phyloP scores from a whole-genome alignment of 2,113 vertebrate species.

The Cyphomyrus discorhynchus region DNA sequence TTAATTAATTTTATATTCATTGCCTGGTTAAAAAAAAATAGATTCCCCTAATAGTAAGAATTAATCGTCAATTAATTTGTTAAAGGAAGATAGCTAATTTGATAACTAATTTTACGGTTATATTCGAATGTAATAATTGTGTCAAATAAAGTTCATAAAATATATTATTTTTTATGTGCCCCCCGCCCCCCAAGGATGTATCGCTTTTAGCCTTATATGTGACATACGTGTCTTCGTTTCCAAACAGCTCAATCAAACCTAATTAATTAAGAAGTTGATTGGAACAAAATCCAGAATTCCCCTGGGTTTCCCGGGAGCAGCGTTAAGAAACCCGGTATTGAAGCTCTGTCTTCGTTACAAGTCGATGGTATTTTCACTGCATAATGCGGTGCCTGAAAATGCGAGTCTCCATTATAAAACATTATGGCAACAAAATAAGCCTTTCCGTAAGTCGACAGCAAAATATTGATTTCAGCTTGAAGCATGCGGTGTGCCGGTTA shows the following conservation, averaged over 20 bases:
- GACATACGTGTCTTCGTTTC: not conserved
- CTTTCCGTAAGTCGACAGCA: not conserved
- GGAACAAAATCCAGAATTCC: conserved; percentile 1
- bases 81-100: not conserved
- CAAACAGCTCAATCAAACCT: conserved; percentile 1
- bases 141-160: not conserved
- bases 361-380: not conserved
- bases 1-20: not conserved
- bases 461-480: not conserved
- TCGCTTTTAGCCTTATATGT: not conserved
- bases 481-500: not conserved
- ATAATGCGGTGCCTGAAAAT: not conserved
- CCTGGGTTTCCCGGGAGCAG: not conserved
- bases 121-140: not conserved
- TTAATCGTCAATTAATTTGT: not conserved
- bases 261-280: conserved; percentile 10
- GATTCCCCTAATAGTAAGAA: not conserved
- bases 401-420: not conserved
- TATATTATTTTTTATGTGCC: not conserved
- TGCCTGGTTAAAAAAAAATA: not conserved
- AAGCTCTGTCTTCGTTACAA: not conserved
- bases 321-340: not conserved
- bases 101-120: not conserved
- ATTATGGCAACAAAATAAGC: conserved; percentile 2
- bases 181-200: not conserved